A percentile compares a stretch with the other conserved stretches of the same genome.
These are phyloP conservation scores for Acronicta alni DNA, from an alignment of 2,888 invertebrate genomes.

Conservation along the genomic window DNA sequence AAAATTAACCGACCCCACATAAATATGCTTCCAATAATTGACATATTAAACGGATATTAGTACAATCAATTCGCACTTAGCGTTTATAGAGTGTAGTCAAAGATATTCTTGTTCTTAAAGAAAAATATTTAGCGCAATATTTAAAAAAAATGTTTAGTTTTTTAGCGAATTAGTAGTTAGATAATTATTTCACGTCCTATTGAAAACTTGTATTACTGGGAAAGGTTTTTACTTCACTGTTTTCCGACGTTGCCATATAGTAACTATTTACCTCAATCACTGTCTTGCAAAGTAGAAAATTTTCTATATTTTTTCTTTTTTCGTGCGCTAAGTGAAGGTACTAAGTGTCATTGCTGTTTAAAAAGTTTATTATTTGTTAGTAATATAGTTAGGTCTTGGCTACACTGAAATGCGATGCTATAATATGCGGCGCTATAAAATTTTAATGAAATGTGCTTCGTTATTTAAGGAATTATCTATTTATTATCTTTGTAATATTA, in stretches of 20 bases:
- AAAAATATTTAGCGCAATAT: slow-evolving; percentile 73
- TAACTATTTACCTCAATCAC: slow-evolving; percentile 83
- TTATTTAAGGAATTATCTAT: slow-evolving; percentile 31
- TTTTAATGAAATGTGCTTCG: slow-evolving; percentile 24
- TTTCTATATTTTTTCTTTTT: slow-evolving; percentile 42
- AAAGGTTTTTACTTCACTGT: slow-evolving; percentile 58
- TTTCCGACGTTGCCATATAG: slow-evolving; percentile 86
- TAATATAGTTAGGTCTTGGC: slow-evolving; percentile 48
- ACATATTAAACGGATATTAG: slow-evolving; percentile 72
- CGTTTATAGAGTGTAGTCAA: slow-evolving; percentile 66
- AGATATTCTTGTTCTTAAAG: slow-evolving; percentile 65
- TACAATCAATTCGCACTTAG: slow-evolving; percentile 82
- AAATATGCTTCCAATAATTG: slow-evolving; percentile 71
- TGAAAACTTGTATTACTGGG: slow-evolving; percentile 55
- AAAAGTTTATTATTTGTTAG: slow-evolving; percentile 53
- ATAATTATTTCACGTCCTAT: slow-evolving; percentile 64
- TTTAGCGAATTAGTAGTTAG: slow-evolving; percentile 76
- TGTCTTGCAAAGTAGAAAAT: slow-evolving; percentile 64
- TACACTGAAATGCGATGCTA: slow-evolving; percentile 48
- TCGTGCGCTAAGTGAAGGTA: slow-evolving; percentile 43
- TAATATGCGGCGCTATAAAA: slow-evolving; percentile 17
- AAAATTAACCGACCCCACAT: slow-evolving; percentile 66
- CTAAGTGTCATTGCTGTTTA: slow-evolving; percentile 39
- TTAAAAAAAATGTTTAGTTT: slow-evolving; percentile 59
- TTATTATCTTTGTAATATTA: slow-evolving; percentile 11